These are phyloP conservation scores for Bombus confusus DNA, from an alignment of 1,140 invertebrate species.

Conservation along the genomic window DNA sequence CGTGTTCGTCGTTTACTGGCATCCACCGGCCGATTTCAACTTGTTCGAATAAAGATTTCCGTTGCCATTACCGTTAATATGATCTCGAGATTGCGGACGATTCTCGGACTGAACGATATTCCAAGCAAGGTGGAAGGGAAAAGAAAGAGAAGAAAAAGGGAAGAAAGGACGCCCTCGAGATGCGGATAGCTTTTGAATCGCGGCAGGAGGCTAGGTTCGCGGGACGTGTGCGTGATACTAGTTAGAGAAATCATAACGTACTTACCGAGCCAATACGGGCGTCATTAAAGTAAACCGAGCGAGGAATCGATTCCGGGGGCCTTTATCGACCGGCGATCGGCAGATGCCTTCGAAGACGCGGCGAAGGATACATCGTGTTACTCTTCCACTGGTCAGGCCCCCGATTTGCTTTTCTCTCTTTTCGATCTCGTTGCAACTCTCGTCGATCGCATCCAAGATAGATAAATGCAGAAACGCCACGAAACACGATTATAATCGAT, in stretches of 20 bases:
- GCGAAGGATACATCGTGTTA: conserved; percentile 30
- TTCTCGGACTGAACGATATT: conserved; percentile 43
- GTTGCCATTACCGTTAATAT: conserved; percentile 76
- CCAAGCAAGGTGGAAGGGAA: neutral
- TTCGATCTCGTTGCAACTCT: conserved; percentile 14
- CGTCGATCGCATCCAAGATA: neutral
- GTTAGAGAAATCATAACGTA: conserved; percentile 77
- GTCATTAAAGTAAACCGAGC: conserved; percentile 70
- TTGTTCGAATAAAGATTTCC: conserved; percentile 62
- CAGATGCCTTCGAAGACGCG: conserved; percentile 27
- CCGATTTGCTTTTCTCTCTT: conserved; percentile 31
- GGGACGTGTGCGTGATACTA: conserved; percentile 69
- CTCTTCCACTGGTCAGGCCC: conserved; percentile 13
- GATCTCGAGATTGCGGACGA: conserved; percentile 68
- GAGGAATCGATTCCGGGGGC: conserved; percentile 65
- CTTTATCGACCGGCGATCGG: conserved; percentile 54
- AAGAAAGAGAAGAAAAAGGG: neutral
- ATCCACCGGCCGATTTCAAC: conserved; percentile 60
- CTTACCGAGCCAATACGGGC: conserved; percentile 61
- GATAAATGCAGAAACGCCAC: conserved; percentile 12
- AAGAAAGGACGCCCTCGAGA: conserved; percentile 21
- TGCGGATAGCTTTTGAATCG: conserved; percentile 28
- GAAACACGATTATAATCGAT: conserved; percentile 4
- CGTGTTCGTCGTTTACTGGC: conserved; percentile 8
- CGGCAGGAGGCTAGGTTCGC: conserved; percentile 61